Evolutionary conservation across 2,797 vertebrate genomes (phyloP), one percentile per base, ranked within the genome.

Genomic region (Distichodus sexfasciatus): DNA sequence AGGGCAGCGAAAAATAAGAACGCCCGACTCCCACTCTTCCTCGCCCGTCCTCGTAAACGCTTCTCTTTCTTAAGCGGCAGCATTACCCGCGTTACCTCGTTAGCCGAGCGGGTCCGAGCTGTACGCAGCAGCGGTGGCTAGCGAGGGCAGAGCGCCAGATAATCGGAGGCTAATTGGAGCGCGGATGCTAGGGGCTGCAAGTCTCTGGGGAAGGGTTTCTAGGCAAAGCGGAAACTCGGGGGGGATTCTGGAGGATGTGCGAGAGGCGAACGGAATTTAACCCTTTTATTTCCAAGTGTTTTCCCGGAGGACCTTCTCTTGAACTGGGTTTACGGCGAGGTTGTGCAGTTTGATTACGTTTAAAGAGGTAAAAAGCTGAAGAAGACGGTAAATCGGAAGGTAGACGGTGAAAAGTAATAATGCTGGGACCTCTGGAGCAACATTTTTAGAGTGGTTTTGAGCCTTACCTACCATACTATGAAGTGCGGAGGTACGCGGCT

Each of bases 1-100:
- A 24, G 53, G 47, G 61, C 23, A 28, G 43, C 67, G 53, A 76
- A 73, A 74, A 60, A 76, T 74, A 76, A 65, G n/a, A 61, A 35
- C 46, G 10, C 38, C 61, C 33, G 33, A 55, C 57, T 78, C 53
- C 55, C 53, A 48, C 36, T 61, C 71, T 53, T 66, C 50, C 69
- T 26, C 59, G 29, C 61, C 60, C 51, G 58, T 54, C 70, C 66
- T 48, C 38, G 5, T 68, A 46, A 62, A 70, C 48, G 68, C 71
- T 21, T 67, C 31, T 36, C 40, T 67, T 72, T 66, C 53, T 19
- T 53, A 50, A 17, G 63, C 31, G 7, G 53, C 31, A 9, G 2
- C 8, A 26, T 62, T 66, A 67, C 54, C 50, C 21, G 1, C 29
- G 40, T 43, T 64, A 46, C 69, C 54, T 69, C 5, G 46, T 63